A percentile compares a stretch with the other conserved stretches of the same genome.
These are phyloP conservation scores for Aporrectodea caliginosa DNA, from an alignment of 1,140 invertebrate species.

Conservation along the genomic window DNA sequence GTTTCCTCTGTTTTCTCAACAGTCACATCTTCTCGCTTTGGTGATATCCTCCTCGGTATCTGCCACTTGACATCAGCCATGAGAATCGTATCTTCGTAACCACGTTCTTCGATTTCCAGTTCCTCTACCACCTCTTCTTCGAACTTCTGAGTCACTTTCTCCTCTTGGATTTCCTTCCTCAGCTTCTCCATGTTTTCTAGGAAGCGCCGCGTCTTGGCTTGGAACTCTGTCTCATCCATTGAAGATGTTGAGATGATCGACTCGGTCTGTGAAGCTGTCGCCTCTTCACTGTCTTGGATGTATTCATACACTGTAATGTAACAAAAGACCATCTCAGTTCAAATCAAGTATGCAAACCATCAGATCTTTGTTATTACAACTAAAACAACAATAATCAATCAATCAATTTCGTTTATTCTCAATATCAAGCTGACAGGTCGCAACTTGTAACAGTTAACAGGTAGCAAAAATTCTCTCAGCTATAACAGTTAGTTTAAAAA, in stretches of 20 bases:
- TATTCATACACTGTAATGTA: constrained; percentile 81
- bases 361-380: neutral
- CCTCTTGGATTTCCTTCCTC: constrained; percentile 31
- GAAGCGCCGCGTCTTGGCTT: constrained; percentile 26
- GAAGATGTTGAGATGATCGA: constrained; percentile 34
- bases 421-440: no score
- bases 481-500: neutral
- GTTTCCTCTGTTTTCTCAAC: constrained; percentile 16
- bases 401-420: no score
- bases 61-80: constrained; percentile 37
- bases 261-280: constrained; percentile 41
- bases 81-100: constrained; percentile 32
- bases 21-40: constrained; percentile 20
- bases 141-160: constrained; percentile 25
- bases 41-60: constrained; percentile 21
- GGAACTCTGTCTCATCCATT: constrained; percentile 35
- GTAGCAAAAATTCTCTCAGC: neutral
- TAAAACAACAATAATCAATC: no score
- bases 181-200: constrained; percentile 34
- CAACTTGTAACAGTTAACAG: no score
- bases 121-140: constrained; percentile 32
- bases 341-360: neutral
- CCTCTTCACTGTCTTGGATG: constrained; percentile 79
- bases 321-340: neutral
- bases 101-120: constrained; percentile 30